phyloP scores from a whole-genome alignment of 2,888 invertebrate species.

The Urechis unicinctus region DNA sequence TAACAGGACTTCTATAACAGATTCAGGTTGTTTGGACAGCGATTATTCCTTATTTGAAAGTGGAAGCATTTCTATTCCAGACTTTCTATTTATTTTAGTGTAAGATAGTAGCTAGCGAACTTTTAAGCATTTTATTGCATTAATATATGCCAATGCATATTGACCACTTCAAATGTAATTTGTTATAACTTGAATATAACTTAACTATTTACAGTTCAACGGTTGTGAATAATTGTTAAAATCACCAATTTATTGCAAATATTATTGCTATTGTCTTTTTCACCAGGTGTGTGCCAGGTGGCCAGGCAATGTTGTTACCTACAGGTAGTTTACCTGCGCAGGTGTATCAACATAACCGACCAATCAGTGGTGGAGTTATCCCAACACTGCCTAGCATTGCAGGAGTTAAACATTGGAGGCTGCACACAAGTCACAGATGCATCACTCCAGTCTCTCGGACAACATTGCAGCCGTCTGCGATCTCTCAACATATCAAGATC shows the following conservation, averaged over 20 bases:
- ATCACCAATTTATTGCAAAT: too few relatives aligned
- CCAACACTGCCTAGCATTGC: slow-evolving; percentile 31
- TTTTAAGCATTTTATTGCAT: too few relatives aligned
- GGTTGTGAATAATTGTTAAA: too few relatives aligned
- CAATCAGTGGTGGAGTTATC: slow-evolving; percentile 34
- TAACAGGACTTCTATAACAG: slow-evolving; percentile 31
- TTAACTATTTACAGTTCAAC: too few relatives aligned
- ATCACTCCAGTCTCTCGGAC: slow-evolving; percentile 30
- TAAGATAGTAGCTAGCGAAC: too few relatives aligned
- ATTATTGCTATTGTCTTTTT: too few relatives aligned
- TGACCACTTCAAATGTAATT: too few relatives aligned
- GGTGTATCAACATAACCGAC: slow-evolving; percentile 41
- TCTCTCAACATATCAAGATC: slow-evolving; percentile 39
- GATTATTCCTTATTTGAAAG: too few relatives aligned
- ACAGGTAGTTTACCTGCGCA: slow-evolving; percentile 36
- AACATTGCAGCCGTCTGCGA: slow-evolving; percentile 28
- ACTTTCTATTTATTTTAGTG: too few relatives aligned
- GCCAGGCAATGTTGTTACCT: slow-evolving; percentile 27
- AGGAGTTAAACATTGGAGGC: slow-evolving; percentile 40
- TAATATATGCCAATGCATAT: too few relatives aligned
- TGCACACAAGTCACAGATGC: slow-evolving; percentile 35
- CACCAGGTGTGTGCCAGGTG: slow-evolving; percentile 32
- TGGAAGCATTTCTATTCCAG: not conserved
- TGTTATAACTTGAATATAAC: too few relatives aligned
- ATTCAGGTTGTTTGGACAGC: too few relatives aligned